phyloP scores from a whole-genome alignment of 1,140 invertebrate species.

The Zelostemma sp. region DNA sequence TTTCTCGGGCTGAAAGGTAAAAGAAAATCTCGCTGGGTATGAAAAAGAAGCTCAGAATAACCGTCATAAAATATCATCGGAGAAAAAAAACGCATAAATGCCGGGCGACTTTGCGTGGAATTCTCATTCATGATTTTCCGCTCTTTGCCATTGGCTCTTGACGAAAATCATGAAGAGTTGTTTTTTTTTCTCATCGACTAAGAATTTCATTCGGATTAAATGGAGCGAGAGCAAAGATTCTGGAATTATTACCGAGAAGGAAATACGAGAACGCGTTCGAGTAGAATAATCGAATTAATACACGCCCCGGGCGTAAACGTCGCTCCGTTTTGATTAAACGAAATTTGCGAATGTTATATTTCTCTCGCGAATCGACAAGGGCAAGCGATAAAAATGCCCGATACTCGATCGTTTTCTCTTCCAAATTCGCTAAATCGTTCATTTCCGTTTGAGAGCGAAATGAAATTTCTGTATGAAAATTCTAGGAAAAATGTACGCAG shows the following conservation, averaged over 20 bases:
- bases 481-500: too few relatives aligned
- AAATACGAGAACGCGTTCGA: constrained; percentile 35
- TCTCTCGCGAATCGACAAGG: constrained; percentile 22
- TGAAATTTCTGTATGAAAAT: too few relatives aligned
- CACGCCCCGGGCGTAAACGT: constrained; percentile 33
- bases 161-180: constrained; percentile 11
- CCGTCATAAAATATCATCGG: constrained; percentile 2
- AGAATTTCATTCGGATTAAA: constrained; percentile 39
- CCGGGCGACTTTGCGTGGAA: background rate
- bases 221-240: constrained; percentile 31
- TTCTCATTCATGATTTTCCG: background rate
- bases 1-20: constrained; percentile 57
- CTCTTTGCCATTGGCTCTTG: constrained; percentile 15
- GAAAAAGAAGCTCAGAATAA: constrained; percentile 5
- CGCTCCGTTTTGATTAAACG: constrained; percentile 3
- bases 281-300: constrained; percentile 48
- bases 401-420: background rate
- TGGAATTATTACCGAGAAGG: constrained; percentile 38
- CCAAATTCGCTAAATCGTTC: too few relatives aligned
- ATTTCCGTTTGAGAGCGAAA: too few relatives aligned
- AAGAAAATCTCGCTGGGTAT: constrained; percentile 44
- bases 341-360: constrained; percentile 43
- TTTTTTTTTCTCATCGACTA: constrained; percentile 14
- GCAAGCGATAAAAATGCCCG: constrained; percentile 17
- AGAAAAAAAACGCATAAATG: background rate